Percentiles rank a stretch among this genome's conserved stretches.
These are phyloP conservation scores for Drosophila navojoa DNA, from an alignment of 1,140 invertebrate genomes.

Conservation along the genomic window DNA sequence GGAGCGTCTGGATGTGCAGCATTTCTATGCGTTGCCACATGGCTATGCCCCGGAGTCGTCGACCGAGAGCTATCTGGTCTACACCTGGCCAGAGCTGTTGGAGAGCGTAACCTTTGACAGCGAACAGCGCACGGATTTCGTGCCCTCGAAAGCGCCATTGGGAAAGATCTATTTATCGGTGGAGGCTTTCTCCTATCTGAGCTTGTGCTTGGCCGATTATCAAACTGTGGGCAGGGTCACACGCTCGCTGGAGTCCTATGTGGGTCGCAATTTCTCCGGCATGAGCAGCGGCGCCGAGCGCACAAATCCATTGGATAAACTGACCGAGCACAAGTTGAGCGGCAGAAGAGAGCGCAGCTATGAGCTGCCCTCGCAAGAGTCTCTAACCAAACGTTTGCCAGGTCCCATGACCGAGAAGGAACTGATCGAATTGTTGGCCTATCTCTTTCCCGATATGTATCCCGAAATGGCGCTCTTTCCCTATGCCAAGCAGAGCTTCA, in stretches of 20 bases:
- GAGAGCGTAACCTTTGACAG: constrained; percentile 95
- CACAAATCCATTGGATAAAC: constrained; percentile 63
- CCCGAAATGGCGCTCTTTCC: constrained; percentile 85
- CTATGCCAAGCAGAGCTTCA: constrained; percentile 74
- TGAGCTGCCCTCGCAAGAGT: constrained; percentile 50
- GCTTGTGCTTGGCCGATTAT: constrained; percentile 87
- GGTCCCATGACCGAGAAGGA: constrained; percentile 91
- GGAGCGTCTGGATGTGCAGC: constrained; percentile 40
- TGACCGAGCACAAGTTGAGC: constrained; percentile 60
- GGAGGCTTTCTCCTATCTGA: constrained; percentile 87
- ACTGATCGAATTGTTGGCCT: constrained; percentile 91
- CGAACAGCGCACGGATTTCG: constrained; percentile 93
- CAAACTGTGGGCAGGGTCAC: constrained; percentile 84
- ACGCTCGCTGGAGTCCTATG: constrained; percentile 85
- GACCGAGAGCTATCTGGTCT: constrained; percentile 90
- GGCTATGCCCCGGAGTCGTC: constrained; percentile 92
- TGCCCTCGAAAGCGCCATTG: constrained; percentile 92
- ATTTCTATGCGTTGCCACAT: constrained; percentile 90
- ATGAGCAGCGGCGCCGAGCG: constrained; percentile 58
- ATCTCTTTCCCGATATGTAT: constrained; percentile 95
- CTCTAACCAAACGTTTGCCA: constrained; percentile 80
- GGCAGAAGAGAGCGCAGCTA: constrained; percentile 33
- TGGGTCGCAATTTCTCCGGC: constrained; percentile 85
- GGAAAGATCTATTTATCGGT: constrained; percentile 89
- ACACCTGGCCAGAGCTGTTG: constrained; percentile 94